A percentile compares a stretch with the other conserved stretches of the same genome.
These are phyloP conservation scores for Cettia cetti DNA, from an alignment of 2,113 vertebrate genomes.

Conservation along the genomic window DNA sequence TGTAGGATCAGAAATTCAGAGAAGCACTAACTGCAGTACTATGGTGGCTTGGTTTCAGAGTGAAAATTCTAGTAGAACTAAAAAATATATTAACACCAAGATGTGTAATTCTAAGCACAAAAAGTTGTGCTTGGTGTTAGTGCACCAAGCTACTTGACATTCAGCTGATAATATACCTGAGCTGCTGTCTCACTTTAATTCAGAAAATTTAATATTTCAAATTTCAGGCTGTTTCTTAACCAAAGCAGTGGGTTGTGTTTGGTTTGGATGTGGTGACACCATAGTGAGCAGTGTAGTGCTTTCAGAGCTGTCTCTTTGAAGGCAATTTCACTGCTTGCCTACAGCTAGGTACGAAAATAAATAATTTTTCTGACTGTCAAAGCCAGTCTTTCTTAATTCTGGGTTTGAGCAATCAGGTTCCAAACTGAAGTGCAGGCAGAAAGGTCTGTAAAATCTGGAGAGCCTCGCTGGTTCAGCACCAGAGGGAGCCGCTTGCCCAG, in stretches of 20 bases:
- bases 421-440: not conserved
- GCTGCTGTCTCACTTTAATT: not conserved
- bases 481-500: conserved; percentile 75
- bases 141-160: not conserved
- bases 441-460: not conserved
- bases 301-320: not conserved
- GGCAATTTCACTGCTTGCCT: not conserved
- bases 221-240: not conserved
- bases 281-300: not conserved
- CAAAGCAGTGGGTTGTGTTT: not conserved
- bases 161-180: not conserved
- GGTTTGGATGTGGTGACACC: not conserved
- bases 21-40: not conserved
- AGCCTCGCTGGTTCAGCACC: conserved; percentile 46
- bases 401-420: not conserved
- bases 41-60: not conserved
- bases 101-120: not conserved
- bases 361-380: not conserved
- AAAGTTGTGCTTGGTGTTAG: not conserved
- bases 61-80: not conserved
- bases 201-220: not conserved
- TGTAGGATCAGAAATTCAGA: not conserved
- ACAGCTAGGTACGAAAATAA: not conserved
- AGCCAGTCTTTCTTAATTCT: not conserved
- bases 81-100: not conserved